Base-by-base conservation (phyloP, 2,797 vertebrate species). In the Myripristis murdjan region DNA sequence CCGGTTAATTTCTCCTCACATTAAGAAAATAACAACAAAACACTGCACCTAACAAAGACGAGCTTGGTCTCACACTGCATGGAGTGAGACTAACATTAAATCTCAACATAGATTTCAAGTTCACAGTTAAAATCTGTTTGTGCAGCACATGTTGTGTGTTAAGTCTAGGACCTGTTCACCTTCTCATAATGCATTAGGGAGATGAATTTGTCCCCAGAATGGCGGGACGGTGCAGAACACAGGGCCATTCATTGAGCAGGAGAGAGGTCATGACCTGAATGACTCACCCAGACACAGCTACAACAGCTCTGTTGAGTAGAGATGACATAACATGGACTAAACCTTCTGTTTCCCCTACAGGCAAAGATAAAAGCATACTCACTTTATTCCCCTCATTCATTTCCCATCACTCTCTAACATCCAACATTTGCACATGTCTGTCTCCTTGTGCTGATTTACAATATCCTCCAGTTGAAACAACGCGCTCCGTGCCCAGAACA, bases 241-340 rank as follows among this genome's bases (percentile, higher is more conserved):
- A 75, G 70, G 74, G 58, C 59, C 55, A 73, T 78, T 90, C 79
- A 78, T 68, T 70, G 58, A 85, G 66, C 59, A 76, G 74, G 69
- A 66, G 49, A 47, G 61, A 83, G 88, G 82, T 84, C 60, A 12
- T 60, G 82, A 88, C 82, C 88, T 65, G 43, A 61, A 77, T 84
- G 84, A 90, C 81, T 91, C 86, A 85, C 52, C 35, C 65, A 69
- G 79, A 70, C 76, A 57, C 82, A 57, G 76, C 75, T 79, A 65
- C 56, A 71, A 75, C 84, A 88, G 84, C 86, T 86, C 83, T 67
- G 73, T 61, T 63, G 76, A 75, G 66, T 24, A 55, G 57, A 72
- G 77, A 82, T 90, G 75, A 92, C 85, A 86, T 80, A 86, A 89
- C 87, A 44, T 4, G 23, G 59, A 11, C 22, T 35, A 15, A 73